Base-by-base conservation (phyloP, 2,113 vertebrate genomes). In the Chloebia gouldiae region DNA sequence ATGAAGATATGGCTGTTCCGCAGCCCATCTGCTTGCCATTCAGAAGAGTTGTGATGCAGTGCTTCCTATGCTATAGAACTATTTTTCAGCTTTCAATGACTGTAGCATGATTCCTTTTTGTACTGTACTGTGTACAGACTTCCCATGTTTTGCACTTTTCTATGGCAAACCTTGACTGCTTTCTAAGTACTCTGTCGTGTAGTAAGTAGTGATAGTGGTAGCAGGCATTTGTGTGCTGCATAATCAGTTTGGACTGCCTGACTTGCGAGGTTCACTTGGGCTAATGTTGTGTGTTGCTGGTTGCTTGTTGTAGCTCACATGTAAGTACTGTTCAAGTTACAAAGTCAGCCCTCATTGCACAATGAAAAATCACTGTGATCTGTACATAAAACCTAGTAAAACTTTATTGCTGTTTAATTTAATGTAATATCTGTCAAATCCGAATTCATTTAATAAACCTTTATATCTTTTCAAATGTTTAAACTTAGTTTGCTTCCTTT, bases 331-430 rank as follows among this genome's bases (percentile, higher is more conserved):
- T 97, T 92, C 82, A 87, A 95, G 78, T 66, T 90, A 91, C 91
- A 88, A 90, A 92, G 65, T 94, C 93, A 78, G 66, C 94, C 92
- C 91, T 95, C 92, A 94, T 98, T 98, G 97, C 97, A 98, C 98
- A 97, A 96, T 91, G 93, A 96, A 97, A 97, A 97, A 98, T 97
- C 98, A 98, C 98, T 98, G 98, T 98, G 97, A 98, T 97, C 71
- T 97, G 96, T 98, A 95, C 64, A 97, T 97, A 97, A 96, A 94
- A 84, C 70, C 81, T 88, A 91, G 92, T 95, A 93, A 95, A 92
- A 95, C 93, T 92, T 79, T 92, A 95, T 93, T 96, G 96, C 93
- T 95, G 91, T 97, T 97, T 97, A 97, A 97, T 97, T 97, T 97
- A 97, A 97, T 98, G 88, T 95, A 86, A 88, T 90, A 81, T 27